Evolutionary conservation across 2,797 vertebrate species (phyloP), one percentile per base, ranked within the genome.

Genomic region (Neosilurus hyrtlii): DNA sequence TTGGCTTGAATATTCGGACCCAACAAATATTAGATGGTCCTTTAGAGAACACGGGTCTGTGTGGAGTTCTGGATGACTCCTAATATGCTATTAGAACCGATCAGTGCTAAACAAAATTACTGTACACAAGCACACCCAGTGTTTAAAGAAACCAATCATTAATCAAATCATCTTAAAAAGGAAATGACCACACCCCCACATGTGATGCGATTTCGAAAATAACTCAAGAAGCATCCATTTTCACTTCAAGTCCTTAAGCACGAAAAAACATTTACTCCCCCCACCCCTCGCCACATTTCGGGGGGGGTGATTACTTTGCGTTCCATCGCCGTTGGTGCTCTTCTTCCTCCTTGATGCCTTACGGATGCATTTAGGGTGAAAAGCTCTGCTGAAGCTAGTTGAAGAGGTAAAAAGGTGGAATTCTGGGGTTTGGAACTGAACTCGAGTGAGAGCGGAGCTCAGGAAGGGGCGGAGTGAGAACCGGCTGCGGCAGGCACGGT

Each of bases 391-490:
- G 74, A 51, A 81, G 82, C 81, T 83, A 66, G 79, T 67, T 75
- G 79, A 74, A 82, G 85, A 89, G 76, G 79, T 78, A 87, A 81
- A 57, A 73, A 79, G 56, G 49, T 61, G 56, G 76, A 73, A 78
- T 82, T 37, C 56, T 83, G 57, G 26, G 35, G 49, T 83, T 84
- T 70, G 30, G 82, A 83, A 76, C 49, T 22, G 81, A 24, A 67
- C 14, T 70, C 24, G 12, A 82, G 71, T 10, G 35, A 61, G 12
- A 12, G 14, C 4, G 56, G 30, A 51, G 75, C 85, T 93, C 93
- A 94, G 87, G 92, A 92, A 0, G 87, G 88, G 24, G 82, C 83
- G 66, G 84, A 87, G 9, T 79, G 79, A 68, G 84, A 78, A 63
- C 86, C 84, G 8, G 79, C 57, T n/a, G 67, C 43, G 22, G 82